Evolutionary conservation across 2,888 invertebrate genomes (phyloP).

Genomic region (Drosophila leonis): DNA sequence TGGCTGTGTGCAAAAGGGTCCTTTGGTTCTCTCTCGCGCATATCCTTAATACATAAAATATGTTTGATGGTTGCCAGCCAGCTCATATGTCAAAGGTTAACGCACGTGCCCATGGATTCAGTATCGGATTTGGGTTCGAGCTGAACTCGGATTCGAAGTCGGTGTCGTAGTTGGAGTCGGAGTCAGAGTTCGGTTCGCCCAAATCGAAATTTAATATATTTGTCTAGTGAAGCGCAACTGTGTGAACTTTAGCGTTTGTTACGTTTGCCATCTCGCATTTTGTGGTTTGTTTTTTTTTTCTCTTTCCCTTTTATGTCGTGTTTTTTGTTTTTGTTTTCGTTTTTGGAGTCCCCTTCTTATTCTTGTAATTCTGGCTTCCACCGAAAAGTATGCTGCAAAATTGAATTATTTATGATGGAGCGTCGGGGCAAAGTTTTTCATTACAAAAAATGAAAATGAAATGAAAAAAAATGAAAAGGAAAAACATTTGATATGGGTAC

Average conservation of each 20-base stretch:
- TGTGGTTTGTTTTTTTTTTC: constrained; percentile 48
- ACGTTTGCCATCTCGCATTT: constrained; percentile 37
- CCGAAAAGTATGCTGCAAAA: constrained; percentile 56
- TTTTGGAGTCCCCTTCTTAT: constrained; percentile 1
- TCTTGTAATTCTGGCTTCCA: constrained; percentile 16
- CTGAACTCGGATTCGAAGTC: constrained; percentile 14
- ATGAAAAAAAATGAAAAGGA: constrained; percentile 16
- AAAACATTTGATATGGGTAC: constrained; percentile 51
- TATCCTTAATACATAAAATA: constrained; percentile 81
- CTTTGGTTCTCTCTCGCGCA: constrained; percentile 26
- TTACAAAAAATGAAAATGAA: constrained; percentile 25
- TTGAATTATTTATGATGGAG: constrained; percentile 76
- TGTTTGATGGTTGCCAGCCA: constrained; percentile 74
- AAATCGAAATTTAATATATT: constrained; percentile 81
- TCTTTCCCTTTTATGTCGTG: constrained; percentile 9
- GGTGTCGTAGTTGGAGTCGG: constrained; percentile 8
- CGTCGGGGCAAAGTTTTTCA: constrained; percentile 50
- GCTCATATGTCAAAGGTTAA: constrained; percentile 83
- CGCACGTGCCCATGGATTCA: constrained; percentile 76
- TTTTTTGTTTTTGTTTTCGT: constrained; percentile 5
- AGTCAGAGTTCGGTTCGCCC: constrained; percentile 34
- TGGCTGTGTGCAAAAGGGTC: constrained; percentile 20
- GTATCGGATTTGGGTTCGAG: constrained; percentile 47
- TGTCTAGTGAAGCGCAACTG: constrained; percentile 66
- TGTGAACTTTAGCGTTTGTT: constrained; percentile 56